Evolutionary conservation across 2,797 vertebrate species (phyloP).

Genomic region (Platalea minor): DNA sequence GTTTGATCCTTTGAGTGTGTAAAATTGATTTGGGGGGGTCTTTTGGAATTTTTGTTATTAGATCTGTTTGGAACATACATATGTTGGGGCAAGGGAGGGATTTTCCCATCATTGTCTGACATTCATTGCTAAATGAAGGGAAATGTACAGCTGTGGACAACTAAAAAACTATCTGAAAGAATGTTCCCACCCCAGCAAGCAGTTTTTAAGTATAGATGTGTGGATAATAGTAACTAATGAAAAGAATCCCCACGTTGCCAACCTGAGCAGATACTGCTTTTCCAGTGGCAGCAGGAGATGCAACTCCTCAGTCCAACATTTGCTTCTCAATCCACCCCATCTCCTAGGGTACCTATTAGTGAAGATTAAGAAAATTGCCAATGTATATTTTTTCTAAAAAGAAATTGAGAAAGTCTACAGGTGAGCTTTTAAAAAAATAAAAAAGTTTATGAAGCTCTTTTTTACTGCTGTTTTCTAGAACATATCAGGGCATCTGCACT

Average conservation of each 20-base stretch:
- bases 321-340: not conserved
- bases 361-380: not conserved
- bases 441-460: not conserved
- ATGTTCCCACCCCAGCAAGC: not conserved
- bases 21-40: not conserved
- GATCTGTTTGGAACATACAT: not conserved
- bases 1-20: not conserved
- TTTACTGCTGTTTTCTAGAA: not conserved
- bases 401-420: not conserved
- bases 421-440: not conserved
- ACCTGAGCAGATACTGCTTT: not conserved
- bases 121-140: not conserved
- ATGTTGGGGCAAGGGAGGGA: not conserved
- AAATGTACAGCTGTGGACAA: not conserved
- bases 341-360: not conserved
- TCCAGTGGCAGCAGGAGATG: not conserved
- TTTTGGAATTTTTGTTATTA: not conserved
- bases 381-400: not conserved
- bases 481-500: not conserved
- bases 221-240: not conserved
- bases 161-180: not conserved
- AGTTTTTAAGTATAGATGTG: not conserved
- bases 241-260: not conserved
- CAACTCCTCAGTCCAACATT: not conserved
- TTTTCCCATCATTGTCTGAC: not conserved